Evolutionary conservation across 2,888 invertebrate species (phyloP), one percentile per base, ranked within the genome.

Genomic region (Creontiades dilutus): DNA sequence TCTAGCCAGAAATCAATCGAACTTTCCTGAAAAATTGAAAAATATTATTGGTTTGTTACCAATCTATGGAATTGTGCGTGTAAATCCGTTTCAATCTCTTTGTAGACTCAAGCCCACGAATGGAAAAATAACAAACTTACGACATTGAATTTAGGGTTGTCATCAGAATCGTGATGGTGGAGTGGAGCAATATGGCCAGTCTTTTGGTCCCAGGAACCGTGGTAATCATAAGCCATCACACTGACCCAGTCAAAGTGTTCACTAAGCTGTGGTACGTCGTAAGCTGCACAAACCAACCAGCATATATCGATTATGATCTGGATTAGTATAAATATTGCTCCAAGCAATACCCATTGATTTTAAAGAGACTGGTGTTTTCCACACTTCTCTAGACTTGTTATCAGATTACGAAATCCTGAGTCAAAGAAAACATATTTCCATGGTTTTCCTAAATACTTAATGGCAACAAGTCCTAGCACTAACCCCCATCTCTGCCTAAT

Each of bases 1-100:
- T 95, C 94, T 91, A 97, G 96, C 98, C 98, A 98, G 93, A 98
- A 97, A 92, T 97, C 95, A 90, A 98, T 96, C 0, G 98, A 97
- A 93, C 95, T 98, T 93, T 98, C 97, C 96, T 96, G 92, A 93
- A 92, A 92, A 46, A 90, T 9, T 16, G 3, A 16, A n/a, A 52
- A 52, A 11, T 52, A 7, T 52, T 14, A 7, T 14, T 52, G 16
- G 11, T 52, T 52, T 7, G 13, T 14, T 52, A 5, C 2, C 11
- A 2, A 52, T 12, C 13, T 14, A 11, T 16, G 13, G 11, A 52
- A 14, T 52, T 52, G 11, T 14, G 52, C 52, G 11, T 7, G 16
- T 16, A n/a, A 57, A 57, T 1, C n/a, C 19, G 16, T n/a, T n/a
- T 16, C 19, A n/a, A 7, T n/a, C 57, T 16, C 7, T 16, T 57